phyloP scores from a whole-genome alignment of 2,797 vertebrate species.

The Coluber constrictor region DNA sequence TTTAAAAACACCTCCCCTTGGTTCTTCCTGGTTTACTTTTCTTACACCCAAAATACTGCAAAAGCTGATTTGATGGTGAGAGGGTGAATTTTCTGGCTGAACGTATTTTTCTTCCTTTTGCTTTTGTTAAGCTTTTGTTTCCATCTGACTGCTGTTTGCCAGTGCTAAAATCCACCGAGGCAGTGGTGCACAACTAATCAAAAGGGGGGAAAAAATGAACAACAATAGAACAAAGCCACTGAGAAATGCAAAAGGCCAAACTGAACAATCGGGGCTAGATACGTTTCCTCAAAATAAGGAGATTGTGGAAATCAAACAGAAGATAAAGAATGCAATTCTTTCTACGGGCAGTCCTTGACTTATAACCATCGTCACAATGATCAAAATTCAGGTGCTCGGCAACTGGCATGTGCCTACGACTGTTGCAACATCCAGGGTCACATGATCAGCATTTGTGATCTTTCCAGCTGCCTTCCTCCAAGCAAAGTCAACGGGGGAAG shows the following conservation, averaged over 20 bases:
- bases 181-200: background rate
- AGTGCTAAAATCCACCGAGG: background rate
- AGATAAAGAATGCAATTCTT: background rate
- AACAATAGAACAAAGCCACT: background rate
- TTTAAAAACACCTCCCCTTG: background rate
- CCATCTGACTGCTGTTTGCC: background rate
- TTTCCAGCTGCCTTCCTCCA: background rate
- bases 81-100: background rate
- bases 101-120: background rate
- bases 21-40: background rate
- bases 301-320: background rate
- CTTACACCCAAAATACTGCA: background rate
- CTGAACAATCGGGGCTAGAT: background rate
- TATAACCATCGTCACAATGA: background rate
- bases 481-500: background rate
- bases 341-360: background rate
- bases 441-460: background rate
- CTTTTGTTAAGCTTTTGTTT: background rate
- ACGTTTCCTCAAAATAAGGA: background rate
- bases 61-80: background rate
- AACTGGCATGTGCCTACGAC: background rate
- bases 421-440: background rate
- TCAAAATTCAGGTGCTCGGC: background rate
- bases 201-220: background rate
- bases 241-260: background rate